Evolutionary conservation across 2,888 invertebrate species (phyloP).

Genomic region (Lycia hirtaria): DNA sequence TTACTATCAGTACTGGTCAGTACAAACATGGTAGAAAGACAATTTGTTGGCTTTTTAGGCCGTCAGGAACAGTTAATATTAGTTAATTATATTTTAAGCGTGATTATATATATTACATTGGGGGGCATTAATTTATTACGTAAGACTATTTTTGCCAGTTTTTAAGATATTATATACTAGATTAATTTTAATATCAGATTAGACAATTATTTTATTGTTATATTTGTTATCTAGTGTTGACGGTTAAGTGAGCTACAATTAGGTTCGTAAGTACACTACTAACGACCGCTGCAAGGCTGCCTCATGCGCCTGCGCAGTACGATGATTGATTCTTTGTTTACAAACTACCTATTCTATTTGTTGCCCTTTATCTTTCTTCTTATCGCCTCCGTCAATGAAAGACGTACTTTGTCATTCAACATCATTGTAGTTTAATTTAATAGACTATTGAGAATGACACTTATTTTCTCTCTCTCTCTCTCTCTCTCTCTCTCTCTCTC

Average conservation of each 20-base stretch:
- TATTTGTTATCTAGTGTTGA: neutral
- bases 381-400: neutral
- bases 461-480: too few species aligned
- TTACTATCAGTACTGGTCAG: too few species aligned
- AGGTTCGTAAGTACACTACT: neutral
- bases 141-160: too few species aligned
- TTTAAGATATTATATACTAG: too few species aligned
- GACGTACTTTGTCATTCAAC: neutral
- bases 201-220: neutral
- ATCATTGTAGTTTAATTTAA: neutral
- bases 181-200: neutral
- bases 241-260: constrained; percentile 1
- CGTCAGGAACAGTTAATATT: too few species aligned
- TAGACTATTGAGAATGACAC: too few species aligned
- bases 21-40: too few species aligned
- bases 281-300: neutral
- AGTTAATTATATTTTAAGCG: too few species aligned
- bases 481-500: too few species aligned
- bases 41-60: too few species aligned
- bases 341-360: neutral
- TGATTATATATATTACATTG: too few species aligned
- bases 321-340: constrained; percentile 20
- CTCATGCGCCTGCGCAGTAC: neutral
- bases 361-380: constrained; percentile 3
- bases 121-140: too few species aligned